Percentiles rank a stretch among this genome's conserved stretches.
Conservation (phyloP, 2,888 invertebrate species). For the Acleris sparsana region DNA sequence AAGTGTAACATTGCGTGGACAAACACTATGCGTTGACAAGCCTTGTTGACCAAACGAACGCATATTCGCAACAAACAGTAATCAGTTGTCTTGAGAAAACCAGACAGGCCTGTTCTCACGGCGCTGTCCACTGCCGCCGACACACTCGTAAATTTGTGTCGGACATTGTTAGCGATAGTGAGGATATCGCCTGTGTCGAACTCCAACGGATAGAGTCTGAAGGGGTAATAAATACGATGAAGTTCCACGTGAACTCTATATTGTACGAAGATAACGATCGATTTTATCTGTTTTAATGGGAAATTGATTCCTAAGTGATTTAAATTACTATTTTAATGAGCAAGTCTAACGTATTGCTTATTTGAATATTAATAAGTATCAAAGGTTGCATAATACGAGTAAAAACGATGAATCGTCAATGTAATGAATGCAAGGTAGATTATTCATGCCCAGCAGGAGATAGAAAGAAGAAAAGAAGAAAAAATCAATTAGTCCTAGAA, state of each 20-base stretch:
- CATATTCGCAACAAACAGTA: conserved; percentile 68
- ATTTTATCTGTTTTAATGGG: no score
- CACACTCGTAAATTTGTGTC: conserved; percentile 41
- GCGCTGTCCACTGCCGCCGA: conserved; percentile 55
- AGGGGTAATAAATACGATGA: conserved; percentile 21
- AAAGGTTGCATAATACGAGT: no score
- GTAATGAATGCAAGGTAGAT: no score
- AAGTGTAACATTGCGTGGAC: conserved; percentile 16
- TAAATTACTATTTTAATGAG: no score
- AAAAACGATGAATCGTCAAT: no score
- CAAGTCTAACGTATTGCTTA: no score
- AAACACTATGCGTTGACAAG: conserved; percentile 17
- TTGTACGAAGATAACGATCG: conserved; percentile 1
- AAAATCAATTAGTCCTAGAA: no score
- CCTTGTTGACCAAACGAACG: conserved; percentile 41
- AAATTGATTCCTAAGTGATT: no score
- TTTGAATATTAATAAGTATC: no score
- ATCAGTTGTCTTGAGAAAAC: conserved; percentile 68
- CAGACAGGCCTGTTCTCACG: conserved; percentile 67
- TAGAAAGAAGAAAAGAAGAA: no score
- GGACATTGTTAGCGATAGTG: conserved; percentile 36
- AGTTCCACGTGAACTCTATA: conserved; percentile 24
- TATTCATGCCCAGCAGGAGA: no score
- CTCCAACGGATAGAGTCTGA: conserved; percentile 29
- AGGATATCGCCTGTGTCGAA: conserved; percentile 31